Conservation (phyloP, 2,888 invertebrate genomes). For the Polyommatus icarus region DNA sequence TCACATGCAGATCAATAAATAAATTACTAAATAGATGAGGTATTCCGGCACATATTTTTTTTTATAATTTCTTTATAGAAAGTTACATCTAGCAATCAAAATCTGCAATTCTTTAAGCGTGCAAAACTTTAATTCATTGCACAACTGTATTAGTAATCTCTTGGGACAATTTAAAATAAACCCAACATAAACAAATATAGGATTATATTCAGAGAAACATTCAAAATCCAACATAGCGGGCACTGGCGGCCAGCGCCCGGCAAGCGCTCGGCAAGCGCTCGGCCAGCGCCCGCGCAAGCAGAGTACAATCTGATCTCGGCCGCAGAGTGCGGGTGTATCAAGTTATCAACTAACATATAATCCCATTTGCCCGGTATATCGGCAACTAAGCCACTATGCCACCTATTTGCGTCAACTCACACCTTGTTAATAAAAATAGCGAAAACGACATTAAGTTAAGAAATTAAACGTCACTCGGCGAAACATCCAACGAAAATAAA, state of each 20-base stretch:
- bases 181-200: conserved; percentile 77
- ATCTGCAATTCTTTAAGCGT: neutral
- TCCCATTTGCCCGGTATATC: conserved; percentile 69
- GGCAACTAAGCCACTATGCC: conserved; percentile 67
- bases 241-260: conserved; percentile 56
- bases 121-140: neutral
- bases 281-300: conserved; percentile 57
- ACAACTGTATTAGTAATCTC: neutral
- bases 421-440: conserved; percentile 70
- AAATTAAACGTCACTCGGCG: conserved; percentile 36
- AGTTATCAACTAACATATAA: conserved; percentile 58
- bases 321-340: conserved; percentile 52
- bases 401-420: conserved; percentile 66
- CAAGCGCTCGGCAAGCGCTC: conserved; percentile 55
- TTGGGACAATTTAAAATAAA: conserved; percentile 55
- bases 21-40: no score
- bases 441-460: conserved; percentile 63
- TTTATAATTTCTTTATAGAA: neutral
- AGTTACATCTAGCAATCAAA: neutral
- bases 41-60: neutral
- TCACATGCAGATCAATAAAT: no score
- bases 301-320: conserved; percentile 54
- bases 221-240: conserved; percentile 71
- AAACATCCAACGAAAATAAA: conserved; percentile 28
- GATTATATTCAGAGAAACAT: conserved; percentile 80